Base-by-base conservation (phyloP, 2,113 vertebrate species). In the Onychostruthus taczanowskii region DNA sequence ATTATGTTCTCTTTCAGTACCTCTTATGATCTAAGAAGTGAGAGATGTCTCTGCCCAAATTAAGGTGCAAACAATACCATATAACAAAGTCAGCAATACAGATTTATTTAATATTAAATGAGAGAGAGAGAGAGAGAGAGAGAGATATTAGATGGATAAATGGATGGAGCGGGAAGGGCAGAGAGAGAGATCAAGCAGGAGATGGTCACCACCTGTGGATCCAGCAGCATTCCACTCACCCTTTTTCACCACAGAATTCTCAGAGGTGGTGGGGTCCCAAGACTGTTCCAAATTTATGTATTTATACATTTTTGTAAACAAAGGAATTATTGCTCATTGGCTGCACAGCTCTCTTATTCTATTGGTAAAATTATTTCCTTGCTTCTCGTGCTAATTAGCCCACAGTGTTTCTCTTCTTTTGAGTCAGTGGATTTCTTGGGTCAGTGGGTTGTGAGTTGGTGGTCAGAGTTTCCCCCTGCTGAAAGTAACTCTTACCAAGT, bases 401-500 rank as follows among this genome's bases (percentile, higher is more conserved):
- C 5, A 33, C 21, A 39, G 52, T 47, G 22, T 39, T 81, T 26
- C 63, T 67, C 16, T 16, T 46, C 33, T 66, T 35, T 55, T 26
- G 27, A 35, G 13, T 67, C 16, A 24, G 16, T 31, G 43, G 19
- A 16, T 70, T 23, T 31, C 27, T 39, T 70, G 27, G 3, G 8
- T 70, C 8, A 16, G 35, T 8, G 12, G 13, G 13, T 30, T 3
- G 2, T n/a, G 33, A 55, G 26, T 8, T 14, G 12, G 19, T 53
- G 31, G 26, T 35, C 3, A 1, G 2, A 0, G 28, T 13, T 7
- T 46, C 16, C 28, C 13, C 22, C 62, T 33, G 6, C n/a, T 3
- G 3, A 44, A 81, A 56, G 16, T 16, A 21, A 10, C 9, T 56
- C 44, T 47, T 47, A 33, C 6, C 10, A 37, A 23, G 22, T 33